Conservation (phyloP, 1,140 invertebrate species). For the Drosophila chauvacae region DNA sequence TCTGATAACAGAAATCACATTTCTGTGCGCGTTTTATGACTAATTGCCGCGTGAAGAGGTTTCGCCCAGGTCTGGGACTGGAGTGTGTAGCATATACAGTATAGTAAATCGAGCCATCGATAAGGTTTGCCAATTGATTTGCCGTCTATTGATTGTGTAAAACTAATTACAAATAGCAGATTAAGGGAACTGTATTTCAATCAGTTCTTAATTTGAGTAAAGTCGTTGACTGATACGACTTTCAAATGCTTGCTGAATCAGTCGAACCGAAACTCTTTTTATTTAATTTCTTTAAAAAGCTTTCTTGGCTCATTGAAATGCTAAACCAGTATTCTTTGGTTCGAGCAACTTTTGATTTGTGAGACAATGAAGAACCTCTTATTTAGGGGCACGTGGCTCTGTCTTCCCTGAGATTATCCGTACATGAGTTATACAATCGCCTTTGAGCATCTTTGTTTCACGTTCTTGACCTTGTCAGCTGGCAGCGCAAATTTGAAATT, state of each 20-base stretch:
- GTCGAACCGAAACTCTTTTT: background rate
- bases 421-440: background rate
- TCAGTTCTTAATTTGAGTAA: conserved; percentile 3
- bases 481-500: conserved; percentile 1
- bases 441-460: conserved; percentile 1
- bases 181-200: conserved; percentile 13
- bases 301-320: background rate
- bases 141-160: conserved; percentile 38
- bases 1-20: conserved; percentile 38
- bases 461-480: conserved; percentile 6
- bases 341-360: conserved; percentile 14
- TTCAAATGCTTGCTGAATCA: background rate
- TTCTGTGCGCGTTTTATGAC: conserved; percentile 51
- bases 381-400: background rate
- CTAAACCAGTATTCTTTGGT: conserved; percentile 27
- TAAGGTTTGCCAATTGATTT: conserved; percentile 30
- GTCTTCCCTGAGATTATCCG: background rate
- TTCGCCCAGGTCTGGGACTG: conserved; percentile 6
- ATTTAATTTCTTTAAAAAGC: background rate
- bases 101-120: conserved; percentile 12
- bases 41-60: conserved; percentile 41
- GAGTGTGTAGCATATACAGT: conserved; percentile 4
- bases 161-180: conserved; percentile 30
- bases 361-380: conserved; percentile 1
- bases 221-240: conserved; percentile 21